These are phyloP conservation scores for Bursaphelenchus mucronatus DNA, from an alignment of 1,140 invertebrate species.

Conservation along the genomic window DNA sequence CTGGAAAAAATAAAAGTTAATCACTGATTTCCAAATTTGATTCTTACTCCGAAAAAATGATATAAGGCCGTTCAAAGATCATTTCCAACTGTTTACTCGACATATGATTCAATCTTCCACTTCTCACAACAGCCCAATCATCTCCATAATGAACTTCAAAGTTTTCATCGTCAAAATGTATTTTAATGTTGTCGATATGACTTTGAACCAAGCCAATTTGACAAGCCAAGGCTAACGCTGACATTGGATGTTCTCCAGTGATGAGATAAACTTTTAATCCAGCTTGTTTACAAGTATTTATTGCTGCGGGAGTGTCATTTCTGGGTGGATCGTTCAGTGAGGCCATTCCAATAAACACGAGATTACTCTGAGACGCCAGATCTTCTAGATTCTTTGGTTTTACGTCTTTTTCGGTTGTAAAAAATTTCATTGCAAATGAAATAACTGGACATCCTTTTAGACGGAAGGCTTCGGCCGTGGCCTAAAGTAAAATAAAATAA, in stretches of 20 bases:
- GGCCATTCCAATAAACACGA: conserved; percentile 51
- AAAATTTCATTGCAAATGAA: conserved; percentile 51
- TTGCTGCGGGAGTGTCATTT: conserved; percentile 47
- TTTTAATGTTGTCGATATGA: conserved; percentile 29
- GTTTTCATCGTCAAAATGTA: conserved; percentile 6
- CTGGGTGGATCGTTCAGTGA: conserved; percentile 53
- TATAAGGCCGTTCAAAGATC: conserved; percentile 62
- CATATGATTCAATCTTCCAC: conserved; percentile 38
- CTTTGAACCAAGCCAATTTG: conserved; percentile 40
- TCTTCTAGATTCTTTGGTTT: conserved; percentile 7
- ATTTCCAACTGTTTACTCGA: conserved; percentile 53
- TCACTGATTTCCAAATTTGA: too few relatives aligned
- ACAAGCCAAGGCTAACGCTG: conserved; percentile 40
- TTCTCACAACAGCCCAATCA: conserved; percentile 44
- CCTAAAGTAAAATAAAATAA: conserved; percentile 18
- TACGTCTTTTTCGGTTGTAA: conserved; percentile 32
- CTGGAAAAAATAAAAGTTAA: too few relatives aligned
- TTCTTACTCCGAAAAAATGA: conserved; percentile 62
- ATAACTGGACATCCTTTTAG: conserved; percentile 53
- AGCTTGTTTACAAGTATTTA: conserved; percentile 43
- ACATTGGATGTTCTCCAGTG: conserved; percentile 42
- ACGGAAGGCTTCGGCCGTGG: conserved; percentile 40
- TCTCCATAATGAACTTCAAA: conserved; percentile 6
- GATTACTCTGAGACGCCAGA: conserved; percentile 3
- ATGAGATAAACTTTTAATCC: conserved; percentile 50